Evolutionary conservation across 1,140 invertebrate genomes (phyloP).

Genomic region (Conus betulinus): DNA sequence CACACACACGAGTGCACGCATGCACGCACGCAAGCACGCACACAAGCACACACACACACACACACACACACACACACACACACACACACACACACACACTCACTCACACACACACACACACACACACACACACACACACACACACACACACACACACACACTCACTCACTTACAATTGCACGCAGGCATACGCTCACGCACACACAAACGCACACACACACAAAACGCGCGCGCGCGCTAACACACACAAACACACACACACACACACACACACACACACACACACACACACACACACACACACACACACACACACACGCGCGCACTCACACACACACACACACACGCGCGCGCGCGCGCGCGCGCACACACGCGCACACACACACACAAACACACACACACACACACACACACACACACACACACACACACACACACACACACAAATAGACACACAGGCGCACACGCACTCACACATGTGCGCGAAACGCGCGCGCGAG

Average conservation of each 20-base stretch:
- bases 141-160: too few species aligned
- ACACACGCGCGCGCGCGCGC: neutral
- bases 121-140: too few species aligned
- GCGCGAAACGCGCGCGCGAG: too few species aligned
- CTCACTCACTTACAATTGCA: neutral
- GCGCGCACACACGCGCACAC: neutral
- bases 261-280: slow-evolving; percentile 10
- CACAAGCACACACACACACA: too few species aligned
- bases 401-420: neutral
- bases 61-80: too few species aligned
- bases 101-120: too few species aligned
- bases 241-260: neutral
- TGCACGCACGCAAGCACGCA: too few species aligned
- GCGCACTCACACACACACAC: neutral
- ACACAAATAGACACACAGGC: neutral
- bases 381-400: neutral
- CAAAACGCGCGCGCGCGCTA: too few species aligned
- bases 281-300: slow-evolving; percentile 6
- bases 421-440: neutral
- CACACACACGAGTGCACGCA: too few species aligned
- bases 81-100: too few species aligned
- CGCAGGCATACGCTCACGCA: neutral
- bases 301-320: neutral
- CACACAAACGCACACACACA: neutral
- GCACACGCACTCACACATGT: neutral